phyloP scores from a whole-genome alignment of 2,113 vertebrate species.

The Oceanites oceanicus region DNA sequence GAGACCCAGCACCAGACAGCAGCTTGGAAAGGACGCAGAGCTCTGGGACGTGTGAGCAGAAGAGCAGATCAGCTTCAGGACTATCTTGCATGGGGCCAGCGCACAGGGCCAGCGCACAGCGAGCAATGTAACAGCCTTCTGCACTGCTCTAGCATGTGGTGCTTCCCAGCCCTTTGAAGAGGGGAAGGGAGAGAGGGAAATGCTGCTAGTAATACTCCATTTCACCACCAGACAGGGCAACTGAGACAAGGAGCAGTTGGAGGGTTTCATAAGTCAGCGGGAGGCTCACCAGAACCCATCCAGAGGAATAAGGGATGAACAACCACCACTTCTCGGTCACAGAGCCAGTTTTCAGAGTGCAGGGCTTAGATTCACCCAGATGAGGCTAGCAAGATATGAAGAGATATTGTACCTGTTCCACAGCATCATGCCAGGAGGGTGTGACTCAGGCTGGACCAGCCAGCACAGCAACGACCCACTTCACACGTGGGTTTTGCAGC shows the following conservation, averaged over 20 bases:
- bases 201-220: background rate
- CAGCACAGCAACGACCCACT: background rate
- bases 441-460: background rate
- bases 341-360: background rate
- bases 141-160: background rate
- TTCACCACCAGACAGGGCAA: background rate
- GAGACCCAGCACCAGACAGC: background rate
- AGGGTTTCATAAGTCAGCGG: rapidly evolving
- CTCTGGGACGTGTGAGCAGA: background rate
- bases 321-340: background rate
- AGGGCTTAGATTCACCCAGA: background rate
- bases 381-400: background rate
- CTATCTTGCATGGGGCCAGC: background rate
- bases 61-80: background rate
- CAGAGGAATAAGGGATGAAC: background rate
- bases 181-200: background rate
- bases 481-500: background rate
- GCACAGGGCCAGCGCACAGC: background rate
- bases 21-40: background rate
- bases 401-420: background rate
- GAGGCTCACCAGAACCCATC: background rate
- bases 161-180: background rate
- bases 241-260: background rate
- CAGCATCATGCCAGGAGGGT: background rate
- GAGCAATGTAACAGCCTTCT: background rate